Base-by-base conservation (phyloP, 2,797 vertebrate species). In the Sebastes hubbsi region DNA sequence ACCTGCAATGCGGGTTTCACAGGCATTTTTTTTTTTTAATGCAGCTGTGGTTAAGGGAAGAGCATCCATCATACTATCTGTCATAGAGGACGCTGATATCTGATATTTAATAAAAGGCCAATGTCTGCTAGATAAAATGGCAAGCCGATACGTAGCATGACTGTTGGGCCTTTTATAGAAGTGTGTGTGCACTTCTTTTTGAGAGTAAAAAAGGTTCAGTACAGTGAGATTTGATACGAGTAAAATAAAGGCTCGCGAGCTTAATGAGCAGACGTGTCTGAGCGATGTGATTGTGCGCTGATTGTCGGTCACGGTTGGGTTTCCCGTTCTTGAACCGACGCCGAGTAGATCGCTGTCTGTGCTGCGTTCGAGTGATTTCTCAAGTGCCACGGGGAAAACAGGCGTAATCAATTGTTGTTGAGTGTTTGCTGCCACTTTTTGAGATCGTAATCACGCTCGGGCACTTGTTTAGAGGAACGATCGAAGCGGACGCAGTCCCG, bases 41-140 rank as follows among this genome's bases (percentile, higher is more conserved):
- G 52, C 67, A 16, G 62, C 75, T 34, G 61, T 65, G 46, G 67
- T 62, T 70, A 2, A 36, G 5, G 27, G 30, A 74, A 58, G 60
- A 78, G 6, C 81, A 87, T 88, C 86, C 78, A 80, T 91, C 85
- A 85, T 83, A 49, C 18, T 18, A 49, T 66, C 42, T 68, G 77
- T 62, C 76, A 69, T 52, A 22, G 36, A 75, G 36, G 69, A 90
- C 75, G 54, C 56, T 73, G 81, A 82, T 88, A 84, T 80, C 67
- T 90, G 80, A 81, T 87, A 87, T 89, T 90, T 91, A 76, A 87
- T 91, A 79, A 89, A 91, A 92, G 89, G 84, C 87, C 88, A 87
- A n/a, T n/a, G 80, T 87, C 81, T 82, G 77, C 61, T 1, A 59
- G 58, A 89, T 82, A 75, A 90, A 90, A 87, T 87, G 87, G 77